Percentiles rank a stretch among this genome's conserved stretches.
These are phyloP conservation scores for Drosophila yooni DNA, from an alignment of 2,888 invertebrate species.

Conservation along the genomic window DNA sequence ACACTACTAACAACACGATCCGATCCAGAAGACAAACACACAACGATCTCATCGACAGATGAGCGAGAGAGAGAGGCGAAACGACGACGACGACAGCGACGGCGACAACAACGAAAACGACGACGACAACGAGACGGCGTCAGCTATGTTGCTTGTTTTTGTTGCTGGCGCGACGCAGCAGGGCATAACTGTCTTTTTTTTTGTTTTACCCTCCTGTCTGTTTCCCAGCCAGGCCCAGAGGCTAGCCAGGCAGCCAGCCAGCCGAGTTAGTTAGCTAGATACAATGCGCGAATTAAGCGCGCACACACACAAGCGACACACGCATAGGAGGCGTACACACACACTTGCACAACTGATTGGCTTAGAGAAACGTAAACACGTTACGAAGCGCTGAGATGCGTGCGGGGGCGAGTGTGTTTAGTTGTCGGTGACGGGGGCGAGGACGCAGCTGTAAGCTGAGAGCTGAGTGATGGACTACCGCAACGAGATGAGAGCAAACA, in stretches of 20 bases:
- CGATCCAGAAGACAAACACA: slow-evolving; percentile 42
- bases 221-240: slow-evolving; percentile 53
- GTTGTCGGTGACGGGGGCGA: slow-evolving; percentile 11
- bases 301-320: slow-evolving; percentile 32
- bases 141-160: slow-evolving; percentile 69
- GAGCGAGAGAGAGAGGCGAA: slow-evolving; percentile 44
- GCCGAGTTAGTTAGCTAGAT: slow-evolving; percentile 62
- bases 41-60: slow-evolving; percentile 60
- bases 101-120: slow-evolving; percentile 27
- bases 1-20: slow-evolving; percentile 68
- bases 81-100: slow-evolving; percentile 38
- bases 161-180: slow-evolving; percentile 71
- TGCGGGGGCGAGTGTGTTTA: slow-evolving; percentile 17
- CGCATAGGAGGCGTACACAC: slow-evolving; percentile 9
- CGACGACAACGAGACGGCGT: slow-evolving; percentile 56
- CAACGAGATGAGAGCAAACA: slow-evolving; percentile 50
- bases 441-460: slow-evolving; percentile 16
- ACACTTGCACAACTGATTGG: slow-evolving; percentile 24
- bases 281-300: slow-evolving; percentile 73
- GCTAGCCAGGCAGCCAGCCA: slow-evolving; percentile 45
- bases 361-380: slow-evolving; percentile 76
- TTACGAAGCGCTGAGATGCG: slow-evolving; percentile 54
- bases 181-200: slow-evolving; percentile 75
- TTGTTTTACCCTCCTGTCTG: slow-evolving; percentile 35
- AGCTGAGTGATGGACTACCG: slow-evolving; percentile 71